Base-by-base conservation (phyloP, 2,113 vertebrate species). In the Ascaphus truei region DNA sequence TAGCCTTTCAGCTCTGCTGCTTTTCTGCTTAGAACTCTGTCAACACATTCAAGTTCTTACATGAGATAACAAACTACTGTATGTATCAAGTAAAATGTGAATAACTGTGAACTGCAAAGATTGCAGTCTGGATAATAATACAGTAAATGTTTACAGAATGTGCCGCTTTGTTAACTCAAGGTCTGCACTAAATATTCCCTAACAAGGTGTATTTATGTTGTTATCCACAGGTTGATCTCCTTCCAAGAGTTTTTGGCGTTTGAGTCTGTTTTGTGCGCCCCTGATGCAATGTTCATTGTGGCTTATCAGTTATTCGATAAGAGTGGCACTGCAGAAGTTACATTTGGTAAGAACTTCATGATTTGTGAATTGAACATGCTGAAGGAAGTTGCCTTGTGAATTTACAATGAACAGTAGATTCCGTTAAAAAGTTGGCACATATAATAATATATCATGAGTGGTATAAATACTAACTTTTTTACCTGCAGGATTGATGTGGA, bases 241-340 rank as follows among this genome's bases (percentile, higher is more conserved):
- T 96, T 92, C 90, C 95, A 98, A 90, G 96, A 98, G 86, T 98
- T 98, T 90, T 80, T 92, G 93, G 95, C 96, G 75, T 98, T 98
- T 92, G 95, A 98, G 73, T 95, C 96, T 51, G 93, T 98, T 83
- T 88, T 98, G 13, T 98, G 96, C 84, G 93, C 93, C 80, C 94
- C 96, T 25, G 96, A 98, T 85, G 95, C 94, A 79, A 89, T 98
- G 85, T 98, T 95, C 87, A 88, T 98, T 79, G 94, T 98, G 81
- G 95, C 96, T 89, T 98, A 98, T 90, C 96, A 98, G 73, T 84
- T 98, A 79, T 98, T 98, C 83, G 96, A 98, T 92, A 98, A 93
- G 88, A 95, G 77, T 51, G 95, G 95, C 87, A 95, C 80, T 65
- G 96, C 93, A 76, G 91, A 93, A 84, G 85, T 98, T 83, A 95